Conservation (phyloP, 2,113 vertebrate species). For the Urocynchramus pylzowi region DNA sequence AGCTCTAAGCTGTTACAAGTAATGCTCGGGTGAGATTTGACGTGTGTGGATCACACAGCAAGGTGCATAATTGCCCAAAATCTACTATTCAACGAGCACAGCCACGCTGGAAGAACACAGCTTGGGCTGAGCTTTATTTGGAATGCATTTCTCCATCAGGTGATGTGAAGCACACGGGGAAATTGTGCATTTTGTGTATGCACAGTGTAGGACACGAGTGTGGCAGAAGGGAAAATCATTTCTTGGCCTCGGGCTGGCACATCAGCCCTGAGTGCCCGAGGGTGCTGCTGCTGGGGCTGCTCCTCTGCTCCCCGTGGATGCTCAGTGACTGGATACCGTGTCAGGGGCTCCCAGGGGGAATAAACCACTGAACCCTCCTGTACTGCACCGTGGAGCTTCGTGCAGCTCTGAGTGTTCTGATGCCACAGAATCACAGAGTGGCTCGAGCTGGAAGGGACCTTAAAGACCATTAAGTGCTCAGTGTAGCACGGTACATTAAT, state of each 20-base stretch:
- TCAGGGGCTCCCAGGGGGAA: neutral
- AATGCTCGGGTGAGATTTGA: neutral
- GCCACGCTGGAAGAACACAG: neutral
- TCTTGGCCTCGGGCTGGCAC: neutral
- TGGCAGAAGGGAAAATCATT: neutral
- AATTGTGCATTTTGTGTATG: neutral
- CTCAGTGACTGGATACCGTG: rapidly evolving
- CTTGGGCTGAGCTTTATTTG: neutral
- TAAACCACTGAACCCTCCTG: neutral
- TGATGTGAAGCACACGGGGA: neutral
- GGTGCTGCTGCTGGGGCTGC: neutral
- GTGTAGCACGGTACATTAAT: neutral
- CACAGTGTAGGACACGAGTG: rapidly evolving
- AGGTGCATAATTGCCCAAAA: neutral
- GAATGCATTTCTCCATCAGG: neutral
- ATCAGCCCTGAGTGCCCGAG: rapidly evolving
- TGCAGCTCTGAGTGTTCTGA: neutral
- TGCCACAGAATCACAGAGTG: neutral
- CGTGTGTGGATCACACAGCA: neutral
- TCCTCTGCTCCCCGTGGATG: neutral
- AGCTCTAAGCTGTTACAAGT: neutral
- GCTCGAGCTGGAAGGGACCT: neutral
- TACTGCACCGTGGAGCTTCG: rapidly evolving
- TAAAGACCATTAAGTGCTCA: neutral
- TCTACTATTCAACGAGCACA: neutral